These are phyloP conservation scores for Synodontis membranacea DNA, from an alignment of 2,113 vertebrate genomes.

Conservation along the genomic window DNA sequence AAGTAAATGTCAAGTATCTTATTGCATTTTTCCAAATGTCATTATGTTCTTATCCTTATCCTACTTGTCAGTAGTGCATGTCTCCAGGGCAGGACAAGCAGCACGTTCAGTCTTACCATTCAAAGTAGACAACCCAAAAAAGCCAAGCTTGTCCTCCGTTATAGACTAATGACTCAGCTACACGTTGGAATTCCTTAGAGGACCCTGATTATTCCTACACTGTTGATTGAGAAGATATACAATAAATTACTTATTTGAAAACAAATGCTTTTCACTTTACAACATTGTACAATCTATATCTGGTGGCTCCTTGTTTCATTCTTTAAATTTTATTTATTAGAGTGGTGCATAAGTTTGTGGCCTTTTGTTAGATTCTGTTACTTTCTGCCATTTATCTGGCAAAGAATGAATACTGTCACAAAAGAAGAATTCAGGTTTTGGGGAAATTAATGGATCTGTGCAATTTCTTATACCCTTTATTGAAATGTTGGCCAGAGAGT, in stretches of 20 bases:
- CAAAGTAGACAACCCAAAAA: not conserved
- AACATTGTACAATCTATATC: not conserved
- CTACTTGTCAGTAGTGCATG: not conserved
- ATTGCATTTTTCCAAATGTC: not conserved
- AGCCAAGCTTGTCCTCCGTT: not conserved
- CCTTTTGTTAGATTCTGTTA: too few relatives aligned
- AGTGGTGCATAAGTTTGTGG: too few relatives aligned
- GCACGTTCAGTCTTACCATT: not conserved
- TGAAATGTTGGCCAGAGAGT: too few relatives aligned
- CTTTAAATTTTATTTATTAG: too few relatives aligned
- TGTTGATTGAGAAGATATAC: not conserved
- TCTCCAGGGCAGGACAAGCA: not conserved
- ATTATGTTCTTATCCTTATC: not conserved
- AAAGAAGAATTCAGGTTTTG: too few relatives aligned
- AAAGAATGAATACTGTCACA: too few relatives aligned
- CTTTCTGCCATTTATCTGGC: too few relatives aligned
- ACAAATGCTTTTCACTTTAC: not conserved
- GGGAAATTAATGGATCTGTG: too few relatives aligned
- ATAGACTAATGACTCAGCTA: not conserved
- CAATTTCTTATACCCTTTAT: too few relatives aligned
- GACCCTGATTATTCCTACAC: not conserved
- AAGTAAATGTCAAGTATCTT: conserved; percentile 12
- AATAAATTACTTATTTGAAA: not conserved
- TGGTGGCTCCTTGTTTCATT: not conserved
- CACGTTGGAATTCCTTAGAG: not conserved